Conservation (phyloP, 2,113 vertebrate species). For the Echinops telfairi region DNA sequence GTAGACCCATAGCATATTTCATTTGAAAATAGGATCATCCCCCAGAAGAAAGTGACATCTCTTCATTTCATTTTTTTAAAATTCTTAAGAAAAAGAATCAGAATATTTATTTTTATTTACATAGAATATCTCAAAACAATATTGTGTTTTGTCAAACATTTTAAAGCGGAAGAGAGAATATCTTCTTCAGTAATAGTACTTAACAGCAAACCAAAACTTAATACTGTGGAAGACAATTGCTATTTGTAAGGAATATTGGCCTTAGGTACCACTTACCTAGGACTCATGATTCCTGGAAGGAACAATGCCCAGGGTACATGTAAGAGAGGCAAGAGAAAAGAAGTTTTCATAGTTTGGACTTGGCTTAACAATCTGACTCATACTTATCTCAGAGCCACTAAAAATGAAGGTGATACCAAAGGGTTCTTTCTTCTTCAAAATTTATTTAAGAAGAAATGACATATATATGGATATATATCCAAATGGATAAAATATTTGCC, state of each 20-base stretch:
- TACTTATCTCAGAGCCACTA: neutral
- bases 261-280: neutral
- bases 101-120: neutral
- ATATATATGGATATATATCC: too few species aligned
- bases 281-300: neutral
- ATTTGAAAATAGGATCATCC: neutral
- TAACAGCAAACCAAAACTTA: too few species aligned
- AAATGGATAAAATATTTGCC: neutral
- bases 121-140: neutral
- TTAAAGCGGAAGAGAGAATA: neutral
- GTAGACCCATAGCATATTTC: rapidly evolving
- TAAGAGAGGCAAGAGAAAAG: neutral
- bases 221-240: neutral
- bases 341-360: neutral
- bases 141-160: rapidly evolving
- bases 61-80: neutral
- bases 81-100: neutral
- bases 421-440: neutral
- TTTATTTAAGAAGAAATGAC: neutral
- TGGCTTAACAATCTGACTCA: neutral
- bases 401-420: neutral
- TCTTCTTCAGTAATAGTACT: neutral
- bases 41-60: neutral
- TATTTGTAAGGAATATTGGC: neutral
- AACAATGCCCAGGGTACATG: rapidly evolving